These are phyloP conservation scores for Alcedo quadribrachys DNA, from an alignment of 2,797 vertebrate genomes.

Conservation along the genomic window DNA sequence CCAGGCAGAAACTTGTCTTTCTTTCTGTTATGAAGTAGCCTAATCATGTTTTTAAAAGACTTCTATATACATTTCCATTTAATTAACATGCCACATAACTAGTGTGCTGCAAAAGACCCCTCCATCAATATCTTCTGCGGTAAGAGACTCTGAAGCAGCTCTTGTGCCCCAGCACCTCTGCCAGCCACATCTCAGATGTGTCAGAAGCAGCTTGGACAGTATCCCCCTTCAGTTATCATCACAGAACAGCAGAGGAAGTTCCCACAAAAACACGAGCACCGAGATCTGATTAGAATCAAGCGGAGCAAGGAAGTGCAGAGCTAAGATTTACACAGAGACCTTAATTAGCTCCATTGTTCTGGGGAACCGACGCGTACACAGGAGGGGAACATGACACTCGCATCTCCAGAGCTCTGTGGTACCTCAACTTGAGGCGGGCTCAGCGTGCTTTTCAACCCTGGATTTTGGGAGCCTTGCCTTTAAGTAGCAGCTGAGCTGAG, in stretches of 20 bases:
- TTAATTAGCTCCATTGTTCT: slow-evolving; percentile 72
- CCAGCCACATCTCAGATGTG: not conserved
- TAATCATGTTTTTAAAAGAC: not conserved
- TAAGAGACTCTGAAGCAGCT: not conserved
- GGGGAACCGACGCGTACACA: slow-evolving; percentile 38
- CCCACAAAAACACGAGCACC: slow-evolving; percentile 58
- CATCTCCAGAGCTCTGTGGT: slow-evolving; percentile 39
- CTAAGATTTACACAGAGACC: slow-evolving; percentile 65
- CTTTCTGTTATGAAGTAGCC: not conserved
- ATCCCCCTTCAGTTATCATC: slow-evolving; percentile 53
- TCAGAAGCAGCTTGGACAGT: slow-evolving; percentile 23
- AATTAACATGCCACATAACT: not conserved
- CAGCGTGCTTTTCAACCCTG: not conserved
- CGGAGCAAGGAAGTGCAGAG: slow-evolving; percentile 60
- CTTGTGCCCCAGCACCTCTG: not conserved
- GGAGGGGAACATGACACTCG: slow-evolving; percentile 29
- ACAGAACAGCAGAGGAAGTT: slow-evolving; percentile 67
- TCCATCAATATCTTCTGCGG: rapidly evolving
- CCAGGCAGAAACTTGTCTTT: not conserved
- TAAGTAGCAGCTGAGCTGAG: not conserved
- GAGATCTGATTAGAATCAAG: slow-evolving; percentile 69
- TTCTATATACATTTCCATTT: not conserved
- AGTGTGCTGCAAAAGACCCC: not conserved
- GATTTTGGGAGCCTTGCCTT: not conserved
- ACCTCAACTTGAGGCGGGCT: not conserved